Conservation (phyloP, 2,113 vertebrate genomes). For the Carollia perspicillata region DNA sequence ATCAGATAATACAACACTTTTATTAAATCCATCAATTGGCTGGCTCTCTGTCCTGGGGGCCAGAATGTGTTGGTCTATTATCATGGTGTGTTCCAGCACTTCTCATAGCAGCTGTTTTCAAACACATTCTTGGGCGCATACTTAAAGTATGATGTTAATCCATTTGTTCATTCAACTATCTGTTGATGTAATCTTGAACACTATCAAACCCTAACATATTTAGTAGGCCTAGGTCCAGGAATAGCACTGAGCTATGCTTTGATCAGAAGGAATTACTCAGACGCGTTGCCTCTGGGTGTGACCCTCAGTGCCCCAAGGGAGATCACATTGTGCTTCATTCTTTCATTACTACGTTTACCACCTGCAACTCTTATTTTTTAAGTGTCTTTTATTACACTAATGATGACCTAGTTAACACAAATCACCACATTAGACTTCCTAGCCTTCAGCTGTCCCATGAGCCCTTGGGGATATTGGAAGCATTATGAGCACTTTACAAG, state of each 20-base stretch:
- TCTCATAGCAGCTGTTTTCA: constrained; percentile 66
- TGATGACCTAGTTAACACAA: not conserved
- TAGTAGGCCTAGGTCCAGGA: constrained; percentile 50
- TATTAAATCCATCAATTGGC: constrained; percentile 49
- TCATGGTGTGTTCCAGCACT: constrained; percentile 47
- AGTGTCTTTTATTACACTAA: not conserved
- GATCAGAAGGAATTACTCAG: constrained; percentile 61
- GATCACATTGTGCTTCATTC: not conserved
- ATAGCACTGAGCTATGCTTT: constrained; percentile 30
- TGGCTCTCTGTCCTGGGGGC: constrained; percentile 24
- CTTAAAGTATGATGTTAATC: constrained; percentile 60
- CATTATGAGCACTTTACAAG: not conserved
- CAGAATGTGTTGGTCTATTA: constrained; percentile 30
- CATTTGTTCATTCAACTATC: constrained; percentile 60
- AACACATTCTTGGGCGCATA: constrained; percentile 62
- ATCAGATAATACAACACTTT: constrained; percentile 52
- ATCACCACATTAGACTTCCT: not conserved
- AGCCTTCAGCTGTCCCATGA: not conserved
- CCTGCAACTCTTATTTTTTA: constrained; percentile 29
- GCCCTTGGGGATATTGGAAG: not conserved
- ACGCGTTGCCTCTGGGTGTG: constrained; percentile 38
- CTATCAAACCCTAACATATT: constrained; percentile 48
- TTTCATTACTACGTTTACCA: constrained; percentile 9
- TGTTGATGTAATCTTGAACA: constrained; percentile 64
- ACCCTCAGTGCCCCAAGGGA: not conserved